phyloP scores from a whole-genome alignment of 92 coral and sea anemone genomes.

The Parazoanthus swiftii region DNA sequence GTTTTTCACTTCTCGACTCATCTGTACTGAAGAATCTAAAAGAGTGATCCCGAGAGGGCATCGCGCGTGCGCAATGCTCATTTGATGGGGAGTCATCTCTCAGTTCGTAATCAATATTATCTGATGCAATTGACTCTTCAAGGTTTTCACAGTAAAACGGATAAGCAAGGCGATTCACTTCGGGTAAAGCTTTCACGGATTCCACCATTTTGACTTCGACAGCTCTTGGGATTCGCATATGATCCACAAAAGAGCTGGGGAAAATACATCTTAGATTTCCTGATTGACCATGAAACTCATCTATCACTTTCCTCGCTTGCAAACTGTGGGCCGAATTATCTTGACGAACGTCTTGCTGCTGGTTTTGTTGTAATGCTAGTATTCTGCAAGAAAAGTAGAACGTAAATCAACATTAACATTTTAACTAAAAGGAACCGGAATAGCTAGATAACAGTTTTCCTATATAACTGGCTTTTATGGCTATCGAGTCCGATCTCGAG shows the following conservation, averaged over 20 bases:
- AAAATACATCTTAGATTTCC: conserved; percentile 32
- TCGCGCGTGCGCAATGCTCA: not conserved
- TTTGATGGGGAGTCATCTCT: not conserved
- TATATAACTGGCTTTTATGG: too few relatives aligned
- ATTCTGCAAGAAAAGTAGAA: not conserved
- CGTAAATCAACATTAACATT: not conserved
- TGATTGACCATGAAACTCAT: conserved; percentile 51
- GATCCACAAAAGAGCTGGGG: conserved; percentile 60
- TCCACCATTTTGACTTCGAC: conserved; percentile 73
- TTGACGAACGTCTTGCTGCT: conserved; percentile 23
- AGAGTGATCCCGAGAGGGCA: conserved; percentile 70
- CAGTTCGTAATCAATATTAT: not conserved
- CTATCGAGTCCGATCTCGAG: too few relatives aligned
- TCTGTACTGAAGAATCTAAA: conserved; percentile 57
- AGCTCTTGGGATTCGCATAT: conserved; percentile 83
- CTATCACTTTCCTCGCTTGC: conserved; percentile 61
- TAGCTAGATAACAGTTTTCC: not conserved
- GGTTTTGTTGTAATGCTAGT: not conserved
- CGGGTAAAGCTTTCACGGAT: conserved; percentile 50
- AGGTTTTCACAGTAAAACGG: not conserved
- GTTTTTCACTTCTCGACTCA: conserved; percentile 64
- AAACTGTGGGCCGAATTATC: conserved; percentile 12
- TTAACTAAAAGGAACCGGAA: not conserved
- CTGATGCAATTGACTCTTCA: not conserved
- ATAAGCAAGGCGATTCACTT: not conserved